These are phyloP conservation scores for Taurulus bubalis DNA, from an alignment of 2,113 vertebrate genomes.

Conservation along the genomic window DNA sequence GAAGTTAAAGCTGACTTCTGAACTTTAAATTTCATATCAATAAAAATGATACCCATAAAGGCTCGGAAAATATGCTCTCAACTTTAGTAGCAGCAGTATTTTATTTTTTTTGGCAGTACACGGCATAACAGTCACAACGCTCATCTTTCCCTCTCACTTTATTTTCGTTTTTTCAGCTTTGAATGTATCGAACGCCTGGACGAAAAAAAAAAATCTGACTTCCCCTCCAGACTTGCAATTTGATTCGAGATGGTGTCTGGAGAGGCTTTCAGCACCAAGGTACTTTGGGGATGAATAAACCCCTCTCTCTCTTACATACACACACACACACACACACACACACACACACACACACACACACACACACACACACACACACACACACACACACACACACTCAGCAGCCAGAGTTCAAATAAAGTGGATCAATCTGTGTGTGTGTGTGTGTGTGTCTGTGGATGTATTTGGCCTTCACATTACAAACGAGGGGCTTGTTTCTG, in stretches of 20 bases:
- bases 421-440: conserved; percentile 47
- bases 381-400: too few relatives aligned
- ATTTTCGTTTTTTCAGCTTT: not conserved
- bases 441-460: conserved; percentile 21
- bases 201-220: conserved; percentile 34
- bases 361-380: conserved; percentile 17
- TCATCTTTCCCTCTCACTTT: not conserved
- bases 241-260: conserved; percentile 41
- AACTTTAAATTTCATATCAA: not conserved
- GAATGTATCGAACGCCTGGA: not conserved
- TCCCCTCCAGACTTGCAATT: conserved; percentile 33
- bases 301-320: conserved; percentile 11
- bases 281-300: conserved; percentile 51
- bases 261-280: conserved; percentile 25
- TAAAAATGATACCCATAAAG: conserved; percentile 1
- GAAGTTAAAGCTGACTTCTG: not conserved
- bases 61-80: not conserved
- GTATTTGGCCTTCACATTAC: conserved; percentile 11
- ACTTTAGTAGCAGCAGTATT: not conserved
- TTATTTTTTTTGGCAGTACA: not conserved
- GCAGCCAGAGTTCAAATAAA: conserved; percentile 39
- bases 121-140: not conserved
- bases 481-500: too few relatives aligned
- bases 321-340: conserved; percentile 19
- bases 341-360: conserved; percentile 17